Conservation (phyloP, 2,888 invertebrate species). For the Cataglyphis livida region DNA sequence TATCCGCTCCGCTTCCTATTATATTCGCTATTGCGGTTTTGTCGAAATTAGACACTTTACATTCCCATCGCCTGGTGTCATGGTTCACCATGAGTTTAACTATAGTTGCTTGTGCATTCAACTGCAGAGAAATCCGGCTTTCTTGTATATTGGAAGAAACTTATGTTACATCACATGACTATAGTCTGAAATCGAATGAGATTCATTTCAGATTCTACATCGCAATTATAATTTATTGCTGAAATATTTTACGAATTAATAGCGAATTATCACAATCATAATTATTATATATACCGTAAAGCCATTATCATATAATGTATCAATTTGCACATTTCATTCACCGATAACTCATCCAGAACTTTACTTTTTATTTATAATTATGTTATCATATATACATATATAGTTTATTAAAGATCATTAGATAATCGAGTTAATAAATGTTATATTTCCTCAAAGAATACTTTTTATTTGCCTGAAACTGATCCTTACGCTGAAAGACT, state of each 20-base stretch:
- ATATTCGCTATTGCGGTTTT: slow-evolving; percentile 26
- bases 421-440: neutral
- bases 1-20: slow-evolving; percentile 28
- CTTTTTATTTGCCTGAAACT: neutral
- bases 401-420: neutral
- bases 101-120: neutral
- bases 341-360: neutral
- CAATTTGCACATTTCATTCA: neutral
- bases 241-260: neutral
- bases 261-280: neutral
- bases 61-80: neutral
- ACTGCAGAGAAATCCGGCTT: neutral
- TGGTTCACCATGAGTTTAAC: neutral
- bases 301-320: neutral
- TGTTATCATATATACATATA: too few species aligned
- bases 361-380: neutral
- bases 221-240: neutral
- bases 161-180: neutral
- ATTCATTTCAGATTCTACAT: slow-evolving; percentile 1
- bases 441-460: neutral
- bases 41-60: slow-evolving; percentile 33
- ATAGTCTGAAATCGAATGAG: neutral
- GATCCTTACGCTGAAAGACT: slow-evolving; percentile 2
- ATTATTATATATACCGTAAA: neutral
- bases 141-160: slow-evolving; percentile 10